These are phyloP conservation scores for Amphilophus citrinellus DNA, from an alignment of 2,113 vertebrate genomes.

Conservation along the genomic window DNA sequence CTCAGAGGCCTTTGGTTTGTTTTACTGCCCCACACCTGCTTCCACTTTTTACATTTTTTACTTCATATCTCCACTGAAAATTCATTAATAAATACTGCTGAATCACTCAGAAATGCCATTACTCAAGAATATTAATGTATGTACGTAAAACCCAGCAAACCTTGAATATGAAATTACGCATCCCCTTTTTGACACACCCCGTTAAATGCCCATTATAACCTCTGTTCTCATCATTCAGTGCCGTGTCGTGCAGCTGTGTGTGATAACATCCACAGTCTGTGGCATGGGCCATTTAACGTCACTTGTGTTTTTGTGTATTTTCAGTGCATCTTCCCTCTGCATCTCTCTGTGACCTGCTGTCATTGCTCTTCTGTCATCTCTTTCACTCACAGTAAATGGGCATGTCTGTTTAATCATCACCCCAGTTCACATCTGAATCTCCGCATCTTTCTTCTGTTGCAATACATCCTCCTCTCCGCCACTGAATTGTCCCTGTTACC, in stretches of 20 bases:
- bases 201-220: conserved; percentile 4
- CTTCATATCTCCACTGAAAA: background rate
- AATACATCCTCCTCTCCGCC: background rate
- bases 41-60: background rate
- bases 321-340: conserved; percentile 31
- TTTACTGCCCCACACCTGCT: background rate
- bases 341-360: conserved; percentile 46
- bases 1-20: background rate
- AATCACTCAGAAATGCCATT: background rate
- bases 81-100: too few relatives aligned
- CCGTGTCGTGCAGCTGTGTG: background rate
- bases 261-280: background rate
- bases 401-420: conserved; percentile 95
- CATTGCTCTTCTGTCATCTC: conserved; percentile 69
- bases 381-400: conserved; percentile 89
- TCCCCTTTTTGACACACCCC: background rate
- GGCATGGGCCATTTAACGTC: background rate
- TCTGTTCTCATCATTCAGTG: background rate
- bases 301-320: background rate
- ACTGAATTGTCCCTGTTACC: background rate
- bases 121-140: background rate
- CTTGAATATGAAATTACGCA: background rate
- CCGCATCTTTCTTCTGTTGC: conserved; percentile 13
- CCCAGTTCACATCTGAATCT: conserved; percentile 38
- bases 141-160: background rate